A percentile compares a stretch with the other conserved stretches of the same genome.
Evolutionary conservation across 35 echinoderm and acorn worm species (phyloP).

Genomic region (Amphiura filiformis): DNA sequence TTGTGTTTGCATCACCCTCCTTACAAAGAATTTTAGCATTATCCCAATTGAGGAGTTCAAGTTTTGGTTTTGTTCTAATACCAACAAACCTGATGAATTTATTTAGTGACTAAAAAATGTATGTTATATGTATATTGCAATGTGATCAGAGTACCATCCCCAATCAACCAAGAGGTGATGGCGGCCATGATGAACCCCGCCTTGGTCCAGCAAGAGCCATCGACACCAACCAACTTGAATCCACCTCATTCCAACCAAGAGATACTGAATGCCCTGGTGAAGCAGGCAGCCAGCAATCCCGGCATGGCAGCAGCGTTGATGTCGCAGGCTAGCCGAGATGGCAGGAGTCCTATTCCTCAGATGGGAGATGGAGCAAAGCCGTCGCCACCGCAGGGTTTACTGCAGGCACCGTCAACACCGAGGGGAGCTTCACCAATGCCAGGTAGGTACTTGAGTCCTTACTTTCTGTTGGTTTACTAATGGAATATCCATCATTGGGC

Average conservation of each 20-base stretch:
- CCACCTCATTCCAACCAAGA: slow-evolving; percentile 57
- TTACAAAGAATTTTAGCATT: too few species aligned
- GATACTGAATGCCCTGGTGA: slow-evolving; percentile 49
- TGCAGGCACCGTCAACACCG: slow-evolving; percentile 17
- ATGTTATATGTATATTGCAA: too few species aligned
- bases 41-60: too few species aligned
- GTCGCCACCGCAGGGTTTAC: slow-evolving; percentile 8
- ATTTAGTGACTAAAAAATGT: too few species aligned
- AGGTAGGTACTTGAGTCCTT: neutral
- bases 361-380: neutral
- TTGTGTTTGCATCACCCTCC: too few species aligned
- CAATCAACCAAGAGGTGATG: slow-evolving; percentile 68
- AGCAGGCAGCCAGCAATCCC: slow-evolving; percentile 64
- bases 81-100: too few species aligned
- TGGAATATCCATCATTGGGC: neutral
- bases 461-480: neutral
- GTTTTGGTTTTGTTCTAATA: too few species aligned
- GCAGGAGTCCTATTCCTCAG: neutral
- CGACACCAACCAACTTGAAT: slow-evolving; percentile 15
- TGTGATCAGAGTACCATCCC: slow-evolving; percentile 64
- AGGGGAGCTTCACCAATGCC: slow-evolving; percentile 31
- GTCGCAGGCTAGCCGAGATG: neutral
- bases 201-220: neutral
- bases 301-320: slow-evolving; percentile 36
- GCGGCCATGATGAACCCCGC: slow-evolving; percentile 38